A percentile compares a stretch with the other conserved stretches of the same genome.
Evolutionary conservation across 2,113 vertebrate species (phyloP).

Genomic region (Pimephales promelas): DNA sequence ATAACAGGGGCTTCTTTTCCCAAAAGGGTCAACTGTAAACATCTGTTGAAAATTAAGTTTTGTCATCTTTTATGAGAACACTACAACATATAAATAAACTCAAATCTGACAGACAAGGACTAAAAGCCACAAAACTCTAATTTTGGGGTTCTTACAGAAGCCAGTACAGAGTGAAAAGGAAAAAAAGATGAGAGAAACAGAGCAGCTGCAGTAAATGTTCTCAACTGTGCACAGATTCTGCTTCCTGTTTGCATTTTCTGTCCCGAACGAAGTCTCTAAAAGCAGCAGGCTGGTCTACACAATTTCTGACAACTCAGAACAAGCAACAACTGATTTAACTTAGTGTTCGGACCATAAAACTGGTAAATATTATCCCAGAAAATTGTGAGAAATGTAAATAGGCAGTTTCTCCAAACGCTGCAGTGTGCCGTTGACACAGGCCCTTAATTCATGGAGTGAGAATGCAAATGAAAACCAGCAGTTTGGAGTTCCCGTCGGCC

Average conservation of each 20-base stretch:
- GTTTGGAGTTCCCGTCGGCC: conserved; percentile 3
- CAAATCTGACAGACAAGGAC: not conserved
- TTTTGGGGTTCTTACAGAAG: not conserved
- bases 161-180: not conserved
- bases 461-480: conserved; percentile 42
- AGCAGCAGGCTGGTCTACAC: conserved; percentile 9
- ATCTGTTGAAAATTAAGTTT: not conserved
- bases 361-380: conserved; percentile 40
- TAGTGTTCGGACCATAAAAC: conserved; percentile 16
- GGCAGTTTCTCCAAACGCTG: conserved; percentile 21
- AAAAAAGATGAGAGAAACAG: not conserved
- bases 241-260: conserved; percentile 75
- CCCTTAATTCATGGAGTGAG: conserved; percentile 33
- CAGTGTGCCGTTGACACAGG: conserved; percentile 9
- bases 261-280: not conserved
- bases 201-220: not conserved
- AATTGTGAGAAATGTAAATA: conserved; percentile 43
- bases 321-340: conserved; percentile 21
- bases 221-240: conserved; percentile 70
- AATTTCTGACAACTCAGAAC: conserved; percentile 13
- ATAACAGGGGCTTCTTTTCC: not conserved
- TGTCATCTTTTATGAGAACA: not conserved
- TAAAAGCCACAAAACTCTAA: not conserved
- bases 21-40: not conserved
- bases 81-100: conserved; percentile 1